phyloP scores from a whole-genome alignment of 2,888 invertebrate genomes.

The Lycaena phlaeas region DNA sequence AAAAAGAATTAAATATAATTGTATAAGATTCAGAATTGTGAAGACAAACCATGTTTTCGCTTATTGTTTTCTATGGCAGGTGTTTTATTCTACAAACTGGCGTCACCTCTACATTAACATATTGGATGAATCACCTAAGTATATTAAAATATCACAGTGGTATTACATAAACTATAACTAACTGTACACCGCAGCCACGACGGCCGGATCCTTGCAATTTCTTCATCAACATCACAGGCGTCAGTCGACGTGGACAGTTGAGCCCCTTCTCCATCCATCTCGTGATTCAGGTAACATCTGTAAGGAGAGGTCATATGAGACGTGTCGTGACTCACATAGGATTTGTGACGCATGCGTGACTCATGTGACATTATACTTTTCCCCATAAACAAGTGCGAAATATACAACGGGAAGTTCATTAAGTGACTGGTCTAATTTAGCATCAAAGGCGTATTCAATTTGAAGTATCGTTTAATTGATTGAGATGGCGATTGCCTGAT shows the following conservation, averaged over 20 bases:
- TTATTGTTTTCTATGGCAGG: no score
- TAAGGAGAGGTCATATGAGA: conserved; percentile 42
- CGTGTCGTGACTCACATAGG: conserved; percentile 49
- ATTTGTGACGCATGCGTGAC: no score
- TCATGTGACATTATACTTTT: no score
- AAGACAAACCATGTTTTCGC: no score
- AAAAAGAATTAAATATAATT: no score
- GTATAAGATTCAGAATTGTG: no score
- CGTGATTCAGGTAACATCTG: conserved; percentile 35
- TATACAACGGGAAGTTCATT: no score
- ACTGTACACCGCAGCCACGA: conserved; percentile 20
- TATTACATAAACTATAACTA: conserved; percentile 34
- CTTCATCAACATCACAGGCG: conserved; percentile 47
- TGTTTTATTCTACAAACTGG: no score
- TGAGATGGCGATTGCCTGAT: neutral
- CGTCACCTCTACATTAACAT: conserved; percentile 27
- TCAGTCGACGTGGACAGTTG: conserved; percentile 29
- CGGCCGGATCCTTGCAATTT: conserved; percentile 61
- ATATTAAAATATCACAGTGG: conserved; percentile 58
- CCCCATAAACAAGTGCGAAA: no score
- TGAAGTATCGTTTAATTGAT: conserved; percentile 1
- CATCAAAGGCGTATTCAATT: conserved; percentile 2
- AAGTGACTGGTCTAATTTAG: no score
- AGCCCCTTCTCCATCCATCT: neutral
- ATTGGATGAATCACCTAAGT: conserved; percentile 42